Conservation (phyloP, 2,888 invertebrate genomes). For the Gisinianus flammeolus region DNA sequence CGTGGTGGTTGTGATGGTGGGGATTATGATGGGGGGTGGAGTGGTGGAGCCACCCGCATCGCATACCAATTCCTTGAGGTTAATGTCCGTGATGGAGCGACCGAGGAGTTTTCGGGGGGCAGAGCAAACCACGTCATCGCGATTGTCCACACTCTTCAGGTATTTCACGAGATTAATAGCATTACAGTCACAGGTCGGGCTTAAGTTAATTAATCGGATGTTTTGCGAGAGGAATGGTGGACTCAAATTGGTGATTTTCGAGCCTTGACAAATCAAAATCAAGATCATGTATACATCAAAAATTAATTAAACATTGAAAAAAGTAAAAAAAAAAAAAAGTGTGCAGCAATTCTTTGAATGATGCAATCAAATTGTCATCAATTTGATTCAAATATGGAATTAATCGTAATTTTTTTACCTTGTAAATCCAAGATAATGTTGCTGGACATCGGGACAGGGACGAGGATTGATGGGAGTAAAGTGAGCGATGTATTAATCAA, state of each 20-base stretch:
- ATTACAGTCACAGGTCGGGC: slow-evolving; percentile 84
- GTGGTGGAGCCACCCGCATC: slow-evolving; percentile 68
- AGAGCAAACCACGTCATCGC: slow-evolving; percentile 44
- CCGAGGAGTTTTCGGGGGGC: slow-evolving; percentile 75
- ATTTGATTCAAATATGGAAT: too few relatives aligned
- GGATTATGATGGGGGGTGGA: slow-evolving; percentile 61
- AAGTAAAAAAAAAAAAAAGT: too few relatives aligned
- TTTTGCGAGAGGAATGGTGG: slow-evolving; percentile 79
- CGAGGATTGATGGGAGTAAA: slow-evolving; percentile 77
- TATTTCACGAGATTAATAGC: slow-evolving; percentile 62
- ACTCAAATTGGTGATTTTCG: slow-evolving; percentile 75
- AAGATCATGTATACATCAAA: too few relatives aligned
- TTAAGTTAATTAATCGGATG: slow-evolving; percentile 81
- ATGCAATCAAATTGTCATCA: not conserved
- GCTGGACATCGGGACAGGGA: slow-evolving; percentile 86
- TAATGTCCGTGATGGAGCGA: slow-evolving; percentile 74
- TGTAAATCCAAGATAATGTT: slow-evolving; percentile 77
- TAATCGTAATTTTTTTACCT: slow-evolving; percentile 76
- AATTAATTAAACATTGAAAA: not conserved
- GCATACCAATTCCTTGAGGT: slow-evolving; percentile 82
- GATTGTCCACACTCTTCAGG: slow-evolving; percentile 45
- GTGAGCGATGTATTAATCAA: slow-evolving; percentile 81
- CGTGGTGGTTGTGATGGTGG: slow-evolving; percentile 9
- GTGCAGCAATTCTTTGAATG: not conserved
- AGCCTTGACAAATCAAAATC: slow-evolving; percentile 81